phyloP scores from a whole-genome alignment of 2,888 invertebrate genomes.

The Synanthedon vespiformis region DNA sequence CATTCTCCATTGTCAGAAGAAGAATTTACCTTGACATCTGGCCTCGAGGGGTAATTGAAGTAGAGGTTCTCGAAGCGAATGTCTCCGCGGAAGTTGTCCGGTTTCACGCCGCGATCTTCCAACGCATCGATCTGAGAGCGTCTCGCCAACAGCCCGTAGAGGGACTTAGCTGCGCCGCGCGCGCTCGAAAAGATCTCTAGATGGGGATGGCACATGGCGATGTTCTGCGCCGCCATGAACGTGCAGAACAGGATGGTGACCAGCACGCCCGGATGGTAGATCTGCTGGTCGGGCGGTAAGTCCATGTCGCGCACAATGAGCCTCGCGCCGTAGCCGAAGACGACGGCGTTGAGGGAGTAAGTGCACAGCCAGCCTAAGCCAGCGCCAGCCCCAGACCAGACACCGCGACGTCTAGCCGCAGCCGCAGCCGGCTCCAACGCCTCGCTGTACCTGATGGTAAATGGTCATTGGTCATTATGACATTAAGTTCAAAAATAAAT shows the following conservation, averaged over 20 bases:
- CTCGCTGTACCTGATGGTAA: conserved; percentile 41
- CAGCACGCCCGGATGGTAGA: conserved; percentile 77
- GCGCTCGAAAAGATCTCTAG: conserved; percentile 80
- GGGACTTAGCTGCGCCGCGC: conserved; percentile 77
- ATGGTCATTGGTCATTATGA: too few relatives aligned
- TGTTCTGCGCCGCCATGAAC: conserved; percentile 80
- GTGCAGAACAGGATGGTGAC: conserved; percentile 81
- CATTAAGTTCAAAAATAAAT: too few relatives aligned
- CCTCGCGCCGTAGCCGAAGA: conserved; percentile 82
- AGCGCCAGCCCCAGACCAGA: conserved; percentile 75
- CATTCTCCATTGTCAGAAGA: too few relatives aligned
- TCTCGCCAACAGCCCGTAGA: conserved; percentile 79
- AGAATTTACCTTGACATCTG: conserved; percentile 73
- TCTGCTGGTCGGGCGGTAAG: conserved; percentile 62
- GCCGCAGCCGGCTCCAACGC: conserved; percentile 66
- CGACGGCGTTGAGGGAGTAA: conserved; percentile 78
- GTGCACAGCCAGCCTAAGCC: conserved; percentile 81
- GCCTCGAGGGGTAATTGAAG: conserved; percentile 84
- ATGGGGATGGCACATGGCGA: conserved; percentile 81
- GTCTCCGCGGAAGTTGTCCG: conserved; percentile 69
- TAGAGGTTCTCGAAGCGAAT: conserved; percentile 77
- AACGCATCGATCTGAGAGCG: conserved; percentile 37
- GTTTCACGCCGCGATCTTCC: conserved; percentile 53
- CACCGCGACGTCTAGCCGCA: conserved; percentile 71
- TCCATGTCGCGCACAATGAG: conserved; percentile 74